Evolutionary conservation across 2,888 invertebrate genomes (phyloP), one percentile per base, ranked within the genome.

Genomic region (Hypomecis atomaria): DNA sequence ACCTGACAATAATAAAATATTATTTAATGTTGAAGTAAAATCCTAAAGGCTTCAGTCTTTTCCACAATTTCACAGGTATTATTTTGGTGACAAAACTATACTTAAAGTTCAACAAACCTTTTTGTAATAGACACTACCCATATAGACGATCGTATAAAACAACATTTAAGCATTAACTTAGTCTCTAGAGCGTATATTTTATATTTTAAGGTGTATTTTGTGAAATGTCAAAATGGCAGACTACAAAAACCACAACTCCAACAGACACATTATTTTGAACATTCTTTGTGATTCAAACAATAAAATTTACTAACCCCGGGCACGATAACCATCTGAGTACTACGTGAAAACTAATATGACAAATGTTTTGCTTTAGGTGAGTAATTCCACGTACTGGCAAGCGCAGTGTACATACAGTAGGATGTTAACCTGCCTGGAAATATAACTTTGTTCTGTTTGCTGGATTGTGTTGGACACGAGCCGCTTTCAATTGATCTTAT

Each of bases 271-370:
- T 36, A 33, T 23, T 55, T 55, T 55, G 38, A 36, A 37, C 42
- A 55, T 10, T n/a, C 23, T 58, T 62, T 52, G 44, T 54, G 44
- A 59, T 62, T 50, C 57, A 57, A 60, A 43, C 64, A 52, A 52
- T 57, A 49, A 70, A 67, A 54, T 67, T 55, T 55, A 55, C 48
- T 38, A 68, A 59, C 62, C 59, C 11, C 36, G 11, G 38, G 36
- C 45, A 62, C 50, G 44, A 62, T 56, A 45, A 43, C 34, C 23
- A 45, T 50, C 44, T 8, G 11, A 11, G 6, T 13, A 6, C 42
- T 38, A 38, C 44, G 8, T 44, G 43, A 38, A 43, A 60, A 48
- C 44, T 62, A 43, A 44, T 56, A 62, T 44, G 13, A 56, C 11
- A 34, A 44, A 43, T n/a, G 43, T 9, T 37, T 50, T 34, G 40